phyloP scores from a whole-genome alignment of 2,113 vertebrate genomes.

The Hippocampus zosterae region DNA sequence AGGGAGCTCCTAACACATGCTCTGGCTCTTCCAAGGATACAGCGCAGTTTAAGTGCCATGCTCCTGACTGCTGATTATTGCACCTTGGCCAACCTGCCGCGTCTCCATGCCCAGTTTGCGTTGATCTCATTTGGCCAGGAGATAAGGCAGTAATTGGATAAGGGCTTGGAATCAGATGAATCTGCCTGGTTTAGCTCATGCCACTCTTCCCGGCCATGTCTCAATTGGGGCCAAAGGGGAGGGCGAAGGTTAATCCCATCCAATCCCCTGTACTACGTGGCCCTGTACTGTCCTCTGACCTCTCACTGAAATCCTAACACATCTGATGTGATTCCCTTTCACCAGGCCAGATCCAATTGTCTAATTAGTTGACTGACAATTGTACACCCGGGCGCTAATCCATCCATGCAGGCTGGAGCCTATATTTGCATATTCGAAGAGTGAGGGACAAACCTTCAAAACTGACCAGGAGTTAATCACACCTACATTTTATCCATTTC shows the following conservation, averaged over 20 bases:
- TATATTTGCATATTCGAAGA: not conserved
- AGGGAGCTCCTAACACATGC: slow-evolving; percentile 54
- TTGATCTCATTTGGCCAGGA: slow-evolving; percentile 75
- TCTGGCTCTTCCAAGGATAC: slow-evolving; percentile 52
- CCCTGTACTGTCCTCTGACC: slow-evolving; percentile 42
- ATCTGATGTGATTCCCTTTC: slow-evolving; percentile 36
- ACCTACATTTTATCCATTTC: not conserved
- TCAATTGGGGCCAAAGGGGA: slow-evolving; percentile 69
- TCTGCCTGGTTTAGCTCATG: slow-evolving; percentile 73
- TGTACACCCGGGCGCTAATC: not conserved
- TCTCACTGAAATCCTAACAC: slow-evolving; percentile 31
- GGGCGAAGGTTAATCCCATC: slow-evolving; percentile 77
- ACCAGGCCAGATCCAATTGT: slow-evolving; percentile 28
- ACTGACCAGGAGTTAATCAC: not conserved
- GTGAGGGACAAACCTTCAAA: too few species aligned
- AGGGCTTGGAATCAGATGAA: slow-evolving; percentile 74
- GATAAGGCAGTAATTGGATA: slow-evolving; percentile 82
- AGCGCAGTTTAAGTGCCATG: slow-evolving; percentile 52
- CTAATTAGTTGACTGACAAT: slow-evolving; percentile 35
- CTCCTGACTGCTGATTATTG: slow-evolving; percentile 62
- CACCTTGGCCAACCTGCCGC: slow-evolving; percentile 62
- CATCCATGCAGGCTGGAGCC: not conserved
- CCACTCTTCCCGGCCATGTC: slow-evolving; percentile 72
- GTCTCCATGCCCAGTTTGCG: slow-evolving; percentile 59
- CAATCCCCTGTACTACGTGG: slow-evolving; percentile 67